phyloP scores from a whole-genome alignment of 1,140 invertebrate species.

The Holcopasites calliopsidis region DNA sequence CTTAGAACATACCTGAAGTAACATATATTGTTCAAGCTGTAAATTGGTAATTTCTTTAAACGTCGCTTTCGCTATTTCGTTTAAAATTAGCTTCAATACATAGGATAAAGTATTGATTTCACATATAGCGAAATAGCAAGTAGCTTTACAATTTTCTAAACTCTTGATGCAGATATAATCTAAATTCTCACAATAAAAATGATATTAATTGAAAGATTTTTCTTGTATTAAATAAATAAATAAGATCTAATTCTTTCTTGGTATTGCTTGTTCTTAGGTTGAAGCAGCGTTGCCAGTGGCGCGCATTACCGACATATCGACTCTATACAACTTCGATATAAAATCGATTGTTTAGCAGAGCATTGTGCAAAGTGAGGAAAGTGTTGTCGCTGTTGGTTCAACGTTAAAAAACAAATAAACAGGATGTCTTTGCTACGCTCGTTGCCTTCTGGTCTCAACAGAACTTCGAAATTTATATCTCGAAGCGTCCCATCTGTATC shows the following conservation, averaged over 20 bases:
- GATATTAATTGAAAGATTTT: neutral
- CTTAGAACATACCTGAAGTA: neutral
- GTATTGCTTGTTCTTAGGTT: neutral
- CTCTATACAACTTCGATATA: neutral
- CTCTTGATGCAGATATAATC: neutral
- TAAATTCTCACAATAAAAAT: neutral
- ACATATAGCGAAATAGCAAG: neutral
- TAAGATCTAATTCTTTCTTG: neutral
- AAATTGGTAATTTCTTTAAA: neutral
- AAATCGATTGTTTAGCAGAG: neutral
- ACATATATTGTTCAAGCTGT: neutral
- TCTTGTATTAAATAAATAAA: neutral
- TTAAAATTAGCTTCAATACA: neutral
- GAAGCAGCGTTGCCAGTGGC: conserved; percentile 1
- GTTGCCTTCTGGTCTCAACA: conserved; percentile 67
- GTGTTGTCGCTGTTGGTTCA: neutral
- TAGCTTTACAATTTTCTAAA: neutral
- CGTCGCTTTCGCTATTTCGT: neutral
- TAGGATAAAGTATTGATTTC: neutral
- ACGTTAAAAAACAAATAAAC: conserved; percentile 28
- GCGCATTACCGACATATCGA: neutral
- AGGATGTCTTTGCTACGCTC: conserved; percentile 73
- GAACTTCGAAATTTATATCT: conserved; percentile 67
- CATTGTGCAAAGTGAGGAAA: conserved; percentile 11
- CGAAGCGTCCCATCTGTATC: conserved; percentile 70